Evolutionary conservation across 2,113 vertebrate species (phyloP), one percentile per base, ranked within the genome.

Genomic region (Aphelocoma coerulescens): DNA sequence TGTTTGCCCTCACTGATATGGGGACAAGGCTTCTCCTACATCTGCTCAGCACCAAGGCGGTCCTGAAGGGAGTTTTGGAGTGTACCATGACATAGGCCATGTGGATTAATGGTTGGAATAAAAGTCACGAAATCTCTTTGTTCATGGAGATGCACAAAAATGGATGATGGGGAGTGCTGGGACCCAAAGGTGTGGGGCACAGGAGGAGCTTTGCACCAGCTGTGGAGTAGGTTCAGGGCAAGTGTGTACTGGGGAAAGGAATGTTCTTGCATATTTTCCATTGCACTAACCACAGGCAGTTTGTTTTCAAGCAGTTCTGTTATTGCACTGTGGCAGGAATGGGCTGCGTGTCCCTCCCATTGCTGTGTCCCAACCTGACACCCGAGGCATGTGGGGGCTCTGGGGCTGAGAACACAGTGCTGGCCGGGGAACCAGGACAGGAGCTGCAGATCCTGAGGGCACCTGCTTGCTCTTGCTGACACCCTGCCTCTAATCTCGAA

Each of bases 31-130:
- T 92, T 48, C 58, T 68, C 19, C 61, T 24, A 2, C 3, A 20
- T 35, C 51, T 32, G 18, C 58, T 59, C 74, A 83, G 44, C 66
- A 55, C 87, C 49, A 11, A 20, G 22, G 46, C n/a, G 43, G 23
- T 62, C 55, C 52, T 19, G 30, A 13, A 51, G 28, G 22, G 80
- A 87, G 52, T 37, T 80, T 52, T 62, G 66, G 71, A 49, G 22
- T 4, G n/a, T 16, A 10, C 39, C 28, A 5, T 0, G 1, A 21
- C 0, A 1, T 2, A 15, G 44, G 16, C 0, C 0, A 24, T 6
- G 30, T 35, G 24, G 19, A 26, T 43, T 10, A 43, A 69, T 12
- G 16, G 5, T 6, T 65, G 79, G 52, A 68, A 46, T 35, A 46
- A 72, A 66, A 58, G 52, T 43, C 0, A 0, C 0, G 1, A 49